Conservation (phyloP, 2,797 vertebrate species). For the Hypotaenidia okinawae region DNA sequence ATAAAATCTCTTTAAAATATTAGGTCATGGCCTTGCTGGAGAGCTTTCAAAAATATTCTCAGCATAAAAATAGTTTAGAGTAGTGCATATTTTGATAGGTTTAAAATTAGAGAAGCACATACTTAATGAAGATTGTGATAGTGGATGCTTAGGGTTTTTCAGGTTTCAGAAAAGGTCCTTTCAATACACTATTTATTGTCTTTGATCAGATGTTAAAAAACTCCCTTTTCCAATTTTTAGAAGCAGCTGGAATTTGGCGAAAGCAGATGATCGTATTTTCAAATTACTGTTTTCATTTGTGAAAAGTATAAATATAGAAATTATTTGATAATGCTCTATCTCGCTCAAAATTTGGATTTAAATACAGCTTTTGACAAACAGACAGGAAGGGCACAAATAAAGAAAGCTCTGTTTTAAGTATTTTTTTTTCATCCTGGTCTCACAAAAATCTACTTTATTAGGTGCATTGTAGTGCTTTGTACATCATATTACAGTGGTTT, state of each 20-base stretch:
- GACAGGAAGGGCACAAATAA: not conserved
- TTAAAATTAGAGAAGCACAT: not conserved
- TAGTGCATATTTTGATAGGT: not conserved
- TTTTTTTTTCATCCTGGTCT: not conserved
- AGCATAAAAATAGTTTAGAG: not conserved
- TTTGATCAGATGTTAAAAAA: not conserved
- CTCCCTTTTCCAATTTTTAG: not conserved
- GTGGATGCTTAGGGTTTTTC: not conserved
- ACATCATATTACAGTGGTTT: not conserved
- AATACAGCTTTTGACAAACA: slow-evolving; percentile 11
- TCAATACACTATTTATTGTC: not conserved
- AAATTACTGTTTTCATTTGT: not conserved
- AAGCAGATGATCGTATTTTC: not conserved
- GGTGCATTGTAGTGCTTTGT: not conserved
- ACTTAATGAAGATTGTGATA: not conserved
- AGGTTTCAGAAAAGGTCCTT: not conserved
- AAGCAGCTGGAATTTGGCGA: not conserved
- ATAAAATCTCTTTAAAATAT: not conserved
- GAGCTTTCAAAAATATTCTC: not conserved
- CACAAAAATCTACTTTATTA: not conserved
- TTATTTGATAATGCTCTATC: not conserved
- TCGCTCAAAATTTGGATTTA: slow-evolving; percentile 25
- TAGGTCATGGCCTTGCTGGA: not conserved
- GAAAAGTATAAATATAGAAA: not conserved
- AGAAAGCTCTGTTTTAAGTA: not conserved